Conservation (phyloP, 2,797 vertebrate species). For the Octomys mimax region DNA sequence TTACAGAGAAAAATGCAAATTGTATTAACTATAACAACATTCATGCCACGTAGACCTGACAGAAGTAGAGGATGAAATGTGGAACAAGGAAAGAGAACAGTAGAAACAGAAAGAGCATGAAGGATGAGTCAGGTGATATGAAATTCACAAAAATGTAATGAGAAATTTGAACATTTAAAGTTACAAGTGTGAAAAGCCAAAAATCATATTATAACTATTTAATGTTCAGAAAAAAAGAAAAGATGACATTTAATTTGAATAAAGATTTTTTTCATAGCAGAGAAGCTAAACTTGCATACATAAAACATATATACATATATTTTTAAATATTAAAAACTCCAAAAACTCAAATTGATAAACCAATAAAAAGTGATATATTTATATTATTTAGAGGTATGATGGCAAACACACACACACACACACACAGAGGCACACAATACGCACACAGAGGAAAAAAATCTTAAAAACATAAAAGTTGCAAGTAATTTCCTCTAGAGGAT, state of each 20-base stretch:
- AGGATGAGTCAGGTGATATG: background rate
- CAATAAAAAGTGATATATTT: background rate
- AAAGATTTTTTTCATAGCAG: background rate
- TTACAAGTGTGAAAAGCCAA: constrained; percentile 4
- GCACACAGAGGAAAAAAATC: too few relatives aligned
- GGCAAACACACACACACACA: too few relatives aligned
- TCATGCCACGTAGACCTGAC: background rate
- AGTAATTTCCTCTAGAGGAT: background rate
- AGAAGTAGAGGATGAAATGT: background rate
- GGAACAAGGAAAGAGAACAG: background rate
- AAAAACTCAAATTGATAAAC: constrained; percentile 1
- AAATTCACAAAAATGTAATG: background rate
- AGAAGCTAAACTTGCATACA: background rate
- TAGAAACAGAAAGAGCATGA: background rate
- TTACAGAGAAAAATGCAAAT: background rate
- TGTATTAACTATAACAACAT: background rate
- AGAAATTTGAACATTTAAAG: constrained; percentile 33
- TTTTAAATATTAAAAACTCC: background rate
- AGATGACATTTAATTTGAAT: background rate
- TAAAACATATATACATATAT: background rate
- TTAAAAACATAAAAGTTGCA: background rate
- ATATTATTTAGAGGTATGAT: background rate
- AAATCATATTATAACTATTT: background rate
- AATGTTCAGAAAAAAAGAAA: constrained; percentile 3
- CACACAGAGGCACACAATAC: too few relatives aligned